Conservation (phyloP, 1,140 invertebrate genomes). For the Brachystomella parvula region DNA sequence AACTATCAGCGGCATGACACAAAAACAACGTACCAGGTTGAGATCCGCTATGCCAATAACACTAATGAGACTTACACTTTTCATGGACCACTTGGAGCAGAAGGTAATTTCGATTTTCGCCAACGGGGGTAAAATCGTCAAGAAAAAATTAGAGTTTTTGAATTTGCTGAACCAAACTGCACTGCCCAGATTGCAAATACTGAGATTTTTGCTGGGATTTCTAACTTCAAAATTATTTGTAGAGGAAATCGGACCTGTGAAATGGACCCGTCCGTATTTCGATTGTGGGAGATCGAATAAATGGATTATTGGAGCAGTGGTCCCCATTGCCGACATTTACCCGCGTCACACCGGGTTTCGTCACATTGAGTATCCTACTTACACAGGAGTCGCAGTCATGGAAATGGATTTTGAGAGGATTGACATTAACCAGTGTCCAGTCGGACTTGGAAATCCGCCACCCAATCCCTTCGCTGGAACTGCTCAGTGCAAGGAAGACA, state of each 20-base stretch:
- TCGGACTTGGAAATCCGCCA: conserved; percentile 72
- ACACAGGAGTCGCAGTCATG: conserved; percentile 82
- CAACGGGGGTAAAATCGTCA: conserved; percentile 38
- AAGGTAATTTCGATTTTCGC: background rate
- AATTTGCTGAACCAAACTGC: background rate
- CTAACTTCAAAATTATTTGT: too few relatives aligned
- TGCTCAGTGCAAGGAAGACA: conserved; percentile 81
- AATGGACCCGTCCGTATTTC: conserved; percentile 91
- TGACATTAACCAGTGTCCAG: conserved; percentile 95
- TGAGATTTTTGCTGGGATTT: conserved; percentile 53
- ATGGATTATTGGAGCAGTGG: conserved; percentile 87
- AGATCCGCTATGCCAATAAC: conserved; percentile 88
- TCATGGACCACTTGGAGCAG: conserved; percentile 69
- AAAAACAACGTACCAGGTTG: conserved; percentile 74
- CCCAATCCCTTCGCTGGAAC: conserved; percentile 86
- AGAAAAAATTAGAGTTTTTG: conserved; percentile 2
- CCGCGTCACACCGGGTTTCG: conserved; percentile 87
- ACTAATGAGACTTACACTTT: conserved; percentile 93
- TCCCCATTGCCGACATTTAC: conserved; percentile 91
- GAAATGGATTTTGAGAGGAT: conserved; percentile 96
- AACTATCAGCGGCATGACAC: conserved; percentile 76
- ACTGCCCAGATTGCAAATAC: conserved; percentile 48
- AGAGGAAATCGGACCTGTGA: conserved; percentile 78
- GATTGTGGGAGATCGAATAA: conserved; percentile 92
- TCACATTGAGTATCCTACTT: conserved; percentile 93